Percentiles rank a stretch among this genome's conserved stretches.
phyloP scores from a whole-genome alignment of 2,113 vertebrate genomes.

The Fulica atra region DNA sequence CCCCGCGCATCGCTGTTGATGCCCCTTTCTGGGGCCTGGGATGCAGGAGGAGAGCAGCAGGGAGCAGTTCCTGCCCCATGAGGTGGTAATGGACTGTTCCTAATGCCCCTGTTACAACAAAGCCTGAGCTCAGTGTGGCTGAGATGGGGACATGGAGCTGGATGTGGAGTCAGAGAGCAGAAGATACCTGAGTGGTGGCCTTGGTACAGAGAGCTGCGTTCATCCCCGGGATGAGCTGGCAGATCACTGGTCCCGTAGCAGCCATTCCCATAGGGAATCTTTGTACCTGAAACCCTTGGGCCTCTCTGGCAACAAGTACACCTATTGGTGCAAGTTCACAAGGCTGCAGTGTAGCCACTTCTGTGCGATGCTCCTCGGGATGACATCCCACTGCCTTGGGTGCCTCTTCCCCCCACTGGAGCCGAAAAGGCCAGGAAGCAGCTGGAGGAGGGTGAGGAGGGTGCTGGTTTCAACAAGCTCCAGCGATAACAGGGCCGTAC shows the following conservation, averaged over 20 bases:
- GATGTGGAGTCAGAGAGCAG: neutral
- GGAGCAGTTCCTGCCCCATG: neutral
- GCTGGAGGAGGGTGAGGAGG: neutral
- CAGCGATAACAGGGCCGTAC: neutral
- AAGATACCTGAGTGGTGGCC: neutral
- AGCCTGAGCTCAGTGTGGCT: neutral
- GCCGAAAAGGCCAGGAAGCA: neutral
- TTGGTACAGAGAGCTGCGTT: neutral
- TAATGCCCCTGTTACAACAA: neutral
- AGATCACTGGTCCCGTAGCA: neutral
- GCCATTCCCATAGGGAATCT: neutral
- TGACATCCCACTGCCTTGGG: neutral
- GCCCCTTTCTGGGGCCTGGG: neutral
- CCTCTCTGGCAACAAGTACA: neutral
- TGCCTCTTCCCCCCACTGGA: neutral
- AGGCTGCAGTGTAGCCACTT: neutral
- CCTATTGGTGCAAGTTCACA: neutral
- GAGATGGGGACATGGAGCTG: accelerated
- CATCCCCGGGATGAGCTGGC: neutral
- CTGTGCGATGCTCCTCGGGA: neutral
- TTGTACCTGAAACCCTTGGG: neutral
- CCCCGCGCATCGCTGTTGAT: accelerated
- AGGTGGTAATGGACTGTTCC: neutral
- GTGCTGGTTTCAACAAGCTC: neutral
- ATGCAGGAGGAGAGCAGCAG: neutral